Percentiles rank a stretch among this genome's conserved stretches.
Conservation (phyloP, 2,888 invertebrate genomes). For the Silvanus unidentatus region DNA sequence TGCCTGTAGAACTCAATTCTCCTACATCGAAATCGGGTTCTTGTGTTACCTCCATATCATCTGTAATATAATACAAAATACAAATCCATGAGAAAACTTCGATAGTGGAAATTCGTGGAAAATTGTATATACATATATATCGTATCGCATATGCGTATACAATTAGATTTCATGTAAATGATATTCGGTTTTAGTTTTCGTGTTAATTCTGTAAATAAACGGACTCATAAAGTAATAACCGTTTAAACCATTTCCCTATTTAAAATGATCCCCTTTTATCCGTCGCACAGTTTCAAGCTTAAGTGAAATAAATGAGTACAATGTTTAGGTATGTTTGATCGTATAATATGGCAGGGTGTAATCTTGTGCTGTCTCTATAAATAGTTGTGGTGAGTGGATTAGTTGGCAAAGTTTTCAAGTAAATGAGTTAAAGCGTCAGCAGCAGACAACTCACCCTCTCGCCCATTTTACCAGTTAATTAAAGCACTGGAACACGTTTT, state of each 20-base stretch:
- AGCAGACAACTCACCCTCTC: constrained; percentile 20
- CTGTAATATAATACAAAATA: constrained; percentile 26
- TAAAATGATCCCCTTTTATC: background rate
- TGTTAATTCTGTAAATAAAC: constrained; percentile 1
- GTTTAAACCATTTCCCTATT: too few species aligned
- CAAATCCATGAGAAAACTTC: background rate
- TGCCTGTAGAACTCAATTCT: constrained; percentile 55
- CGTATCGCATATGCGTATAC: too few species aligned
- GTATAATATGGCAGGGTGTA: background rate
- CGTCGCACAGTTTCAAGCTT: background rate
- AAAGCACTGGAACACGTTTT: constrained; percentile 30
- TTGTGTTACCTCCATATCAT: constrained; percentile 52
- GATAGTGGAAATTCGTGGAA: too few species aligned
- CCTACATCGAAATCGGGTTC: constrained; percentile 51
- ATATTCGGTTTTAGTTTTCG: constrained; percentile 1
- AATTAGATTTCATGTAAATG: background rate
- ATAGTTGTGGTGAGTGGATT: constrained; percentile 32
- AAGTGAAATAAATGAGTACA: constrained; percentile 7
- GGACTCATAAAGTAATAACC: constrained; percentile 4
- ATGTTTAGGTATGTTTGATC: background rate
- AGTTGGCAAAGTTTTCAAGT: constrained; percentile 29
- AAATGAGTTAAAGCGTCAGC: constrained; percentile 33
- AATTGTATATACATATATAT: too few species aligned
- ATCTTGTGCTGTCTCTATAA: constrained; percentile 14
- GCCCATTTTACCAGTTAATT: constrained; percentile 29